Conservation (phyloP, 2,113 vertebrate species). For the Vulpes ferrilata region DNA sequence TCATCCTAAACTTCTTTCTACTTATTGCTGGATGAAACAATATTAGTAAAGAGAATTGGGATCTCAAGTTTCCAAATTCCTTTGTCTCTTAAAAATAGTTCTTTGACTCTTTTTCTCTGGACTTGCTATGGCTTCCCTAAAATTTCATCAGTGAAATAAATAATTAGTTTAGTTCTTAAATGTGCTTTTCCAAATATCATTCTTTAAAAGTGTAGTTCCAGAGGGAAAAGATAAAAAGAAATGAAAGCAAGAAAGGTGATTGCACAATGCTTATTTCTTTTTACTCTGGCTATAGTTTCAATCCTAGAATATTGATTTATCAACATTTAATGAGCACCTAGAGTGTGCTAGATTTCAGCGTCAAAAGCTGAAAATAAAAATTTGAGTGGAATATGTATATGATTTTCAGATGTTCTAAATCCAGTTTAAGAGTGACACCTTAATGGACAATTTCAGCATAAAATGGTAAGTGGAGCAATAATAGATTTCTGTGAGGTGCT, state of each 20-base stretch:
- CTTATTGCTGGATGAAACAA: background rate
- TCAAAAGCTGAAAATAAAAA: background rate
- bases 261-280: background rate
- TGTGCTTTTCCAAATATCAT: background rate
- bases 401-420: background rate
- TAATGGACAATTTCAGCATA: background rate
- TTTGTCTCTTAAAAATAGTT: background rate
- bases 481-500: accelerated
- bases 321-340: background rate
- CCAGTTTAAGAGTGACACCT: background rate
- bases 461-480: background rate
- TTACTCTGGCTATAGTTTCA: background rate
- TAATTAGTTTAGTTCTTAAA: background rate
- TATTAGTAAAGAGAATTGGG: background rate
- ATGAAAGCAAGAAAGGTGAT: background rate
- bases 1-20: background rate
- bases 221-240: background rate
- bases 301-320: background rate
- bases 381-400: background rate
- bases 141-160: background rate
- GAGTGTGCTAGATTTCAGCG: background rate
- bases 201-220: background rate
- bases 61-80: background rate
- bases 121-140: background rate
- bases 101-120: background rate